These are phyloP conservation scores for Galleria mellonella DNA, from an alignment of 1,140 invertebrate genomes.

Conservation along the genomic window DNA sequence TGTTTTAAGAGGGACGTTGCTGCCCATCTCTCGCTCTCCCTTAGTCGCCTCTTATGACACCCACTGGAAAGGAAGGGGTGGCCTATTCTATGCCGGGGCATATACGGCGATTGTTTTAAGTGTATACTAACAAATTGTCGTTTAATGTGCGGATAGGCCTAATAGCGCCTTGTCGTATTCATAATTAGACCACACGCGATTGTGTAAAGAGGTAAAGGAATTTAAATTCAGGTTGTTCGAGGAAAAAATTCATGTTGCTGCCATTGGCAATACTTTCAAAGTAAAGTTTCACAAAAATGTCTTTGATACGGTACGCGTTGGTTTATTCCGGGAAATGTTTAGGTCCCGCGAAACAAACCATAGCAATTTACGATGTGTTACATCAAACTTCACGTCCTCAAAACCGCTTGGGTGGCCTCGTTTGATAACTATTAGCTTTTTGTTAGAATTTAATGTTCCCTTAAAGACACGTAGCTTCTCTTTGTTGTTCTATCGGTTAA, in stretches of 20 bases:
- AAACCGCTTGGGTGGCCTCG: slow-evolving; percentile 58
- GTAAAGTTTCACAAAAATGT: slow-evolving; percentile 54
- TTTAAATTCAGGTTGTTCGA: slow-evolving; percentile 55
- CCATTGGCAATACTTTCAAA: slow-evolving; percentile 49
- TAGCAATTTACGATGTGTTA: slow-evolving; percentile 61
- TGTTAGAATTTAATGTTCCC: slow-evolving; percentile 48
- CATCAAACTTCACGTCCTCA: slow-evolving; percentile 44
- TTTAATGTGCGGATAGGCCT: too few species aligned
- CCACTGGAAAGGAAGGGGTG: too few species aligned
- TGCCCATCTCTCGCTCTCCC: too few species aligned
- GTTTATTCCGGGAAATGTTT: slow-evolving; percentile 50
- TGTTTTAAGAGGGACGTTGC: too few species aligned
- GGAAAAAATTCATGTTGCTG: slow-evolving; percentile 57
- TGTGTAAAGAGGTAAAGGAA: slow-evolving; percentile 42
- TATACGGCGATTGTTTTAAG: too few species aligned
- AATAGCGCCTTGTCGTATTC: slow-evolving; percentile 30
- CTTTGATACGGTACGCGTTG: slow-evolving; percentile 48
- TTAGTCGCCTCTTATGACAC: too few species aligned
- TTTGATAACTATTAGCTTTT: slow-evolving; percentile 52
- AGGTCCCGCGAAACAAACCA: slow-evolving; percentile 37
- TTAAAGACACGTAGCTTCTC: slow-evolving; percentile 25
- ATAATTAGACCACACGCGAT: slow-evolving; percentile 67
- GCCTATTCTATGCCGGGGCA: too few species aligned
- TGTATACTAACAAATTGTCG: too few species aligned
- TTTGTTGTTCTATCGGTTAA: slow-evolving; percentile 27